Evolutionary conservation across 1,140 invertebrate genomes (phyloP), one percentile per base, ranked within the genome.

Genomic region (Zelostemma sp.): DNA sequence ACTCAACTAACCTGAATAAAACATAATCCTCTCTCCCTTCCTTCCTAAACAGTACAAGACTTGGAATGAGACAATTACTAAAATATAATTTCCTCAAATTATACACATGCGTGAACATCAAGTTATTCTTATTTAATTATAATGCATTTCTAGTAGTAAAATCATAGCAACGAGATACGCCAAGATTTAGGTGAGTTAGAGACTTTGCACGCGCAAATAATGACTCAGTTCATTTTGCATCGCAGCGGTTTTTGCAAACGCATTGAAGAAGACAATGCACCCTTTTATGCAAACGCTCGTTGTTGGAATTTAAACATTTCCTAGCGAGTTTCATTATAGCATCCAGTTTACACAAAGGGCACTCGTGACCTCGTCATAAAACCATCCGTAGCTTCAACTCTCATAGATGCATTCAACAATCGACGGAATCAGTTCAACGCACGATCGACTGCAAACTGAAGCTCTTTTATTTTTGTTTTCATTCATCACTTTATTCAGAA

Each of bases 1-100:
- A 59, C 50, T 67, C 60, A 67, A 67, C 57, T 57, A 46, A 19
- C 45, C 57, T 67, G 63, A 67, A 67, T 61, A 61, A 61, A 67
- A 61, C 64, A 67, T 67, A 67, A 67, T 47, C 41, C 56, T 60
- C 40, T 9, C 56, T 60, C 40, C 33, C 8, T 49, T 35, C 58
- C 35, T 60, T 49, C 60, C 55, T 49, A 55, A 67, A 54, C 35
- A 57, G 56, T 46, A 31, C 56, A 49, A 55, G 41, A 58, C 58
- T 58, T 58, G 15, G 41, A 58, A 56, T 43, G 63, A 31, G 25
- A 59, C 57, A 66, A 66, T 66, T 66, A 54, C 57, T 66, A 59
- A 59, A 66, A 59, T 66, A 43, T 60, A 35, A 35, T 35, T 35
- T 35, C 11, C 33, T n/a, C 11, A n/a, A 35, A 35, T 35, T 35